Evolutionary conservation across 2,888 invertebrate genomes (phyloP).

Genomic region (Netelia fuscicornis): DNA sequence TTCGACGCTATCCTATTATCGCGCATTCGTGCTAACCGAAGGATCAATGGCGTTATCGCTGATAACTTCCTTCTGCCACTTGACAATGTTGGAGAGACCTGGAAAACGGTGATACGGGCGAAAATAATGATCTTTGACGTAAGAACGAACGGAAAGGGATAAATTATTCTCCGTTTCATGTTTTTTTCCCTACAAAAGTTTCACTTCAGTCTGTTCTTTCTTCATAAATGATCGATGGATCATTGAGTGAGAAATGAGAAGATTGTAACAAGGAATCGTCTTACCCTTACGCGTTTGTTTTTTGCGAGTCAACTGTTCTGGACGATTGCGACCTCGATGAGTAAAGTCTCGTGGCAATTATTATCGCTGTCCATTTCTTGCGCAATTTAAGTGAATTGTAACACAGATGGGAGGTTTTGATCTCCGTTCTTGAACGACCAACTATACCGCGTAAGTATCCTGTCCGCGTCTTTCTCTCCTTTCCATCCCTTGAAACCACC

Average conservation of each 20-base stretch:
- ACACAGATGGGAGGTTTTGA: not conserved
- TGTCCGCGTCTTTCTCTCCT: constrained; percentile 3
- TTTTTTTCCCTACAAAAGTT: not conserved
- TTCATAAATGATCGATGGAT: not conserved
- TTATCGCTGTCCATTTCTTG: constrained; percentile 12
- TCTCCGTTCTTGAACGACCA: constrained; percentile 15
- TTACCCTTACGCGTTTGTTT: too few relatives aligned
- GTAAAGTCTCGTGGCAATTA: constrained; percentile 16
- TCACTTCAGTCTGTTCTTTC: not conserved
- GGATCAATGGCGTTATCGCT: constrained; percentile 21
- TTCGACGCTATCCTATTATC: constrained; percentile 30
- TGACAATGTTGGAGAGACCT: not conserved
- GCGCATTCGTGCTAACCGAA: constrained; percentile 27
- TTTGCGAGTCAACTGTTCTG: not conserved
- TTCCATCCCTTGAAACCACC: not conserved
- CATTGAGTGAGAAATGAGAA: not conserved
- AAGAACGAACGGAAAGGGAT: constrained; percentile 19
- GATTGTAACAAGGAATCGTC: too few relatives aligned
- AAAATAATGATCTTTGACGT: constrained; percentile 31
- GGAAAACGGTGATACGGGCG: not conserved
- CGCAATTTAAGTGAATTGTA: constrained; percentile 2
- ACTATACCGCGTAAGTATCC: not conserved
- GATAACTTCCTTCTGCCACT: constrained; percentile 30
- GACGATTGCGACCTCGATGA: not conserved
- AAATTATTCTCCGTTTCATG: constrained; percentile 8